These are phyloP conservation scores for Gobionotothen gibberifrons DNA, from an alignment of 2,797 vertebrate genomes.

Conservation along the genomic window DNA sequence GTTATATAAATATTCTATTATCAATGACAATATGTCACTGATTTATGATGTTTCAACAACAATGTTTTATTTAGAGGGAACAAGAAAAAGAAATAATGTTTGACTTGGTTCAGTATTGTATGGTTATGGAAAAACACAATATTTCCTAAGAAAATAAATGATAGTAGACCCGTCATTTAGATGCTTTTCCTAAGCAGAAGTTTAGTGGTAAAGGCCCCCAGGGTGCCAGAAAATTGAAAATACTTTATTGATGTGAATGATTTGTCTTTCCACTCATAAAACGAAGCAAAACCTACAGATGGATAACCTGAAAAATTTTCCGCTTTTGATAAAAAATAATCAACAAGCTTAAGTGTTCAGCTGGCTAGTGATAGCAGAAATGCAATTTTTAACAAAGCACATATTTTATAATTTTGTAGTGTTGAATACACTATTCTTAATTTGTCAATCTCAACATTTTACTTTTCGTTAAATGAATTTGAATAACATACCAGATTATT, in stretches of 20 bases:
- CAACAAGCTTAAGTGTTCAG: neutral
- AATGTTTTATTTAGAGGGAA: neutral
- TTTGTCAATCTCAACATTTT: no score
- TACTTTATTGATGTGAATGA: constrained; percentile 11
- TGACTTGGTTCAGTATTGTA: neutral
- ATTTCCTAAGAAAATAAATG: constrained; percentile 25
- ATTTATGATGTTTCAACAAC: neutral
- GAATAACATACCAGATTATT: no score
- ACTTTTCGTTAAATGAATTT: no score
- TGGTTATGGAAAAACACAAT: constrained; percentile 1
- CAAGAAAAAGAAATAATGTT: neutral
- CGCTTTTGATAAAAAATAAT: neutral
- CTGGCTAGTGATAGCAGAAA: neutral
- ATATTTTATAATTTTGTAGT: neutral
- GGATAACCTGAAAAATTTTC: neutral
- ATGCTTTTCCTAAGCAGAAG: constrained; percentile 14
- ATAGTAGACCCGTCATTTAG: constrained; percentile 17
- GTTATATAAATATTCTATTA: neutral
- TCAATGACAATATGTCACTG: constrained; percentile 4
- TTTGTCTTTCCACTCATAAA: constrained; percentile 15
- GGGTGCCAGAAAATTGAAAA: constrained; percentile 6
- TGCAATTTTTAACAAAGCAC: neutral
- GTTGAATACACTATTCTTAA: no score
- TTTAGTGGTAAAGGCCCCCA: neutral
- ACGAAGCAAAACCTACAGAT: neutral